Evolutionary conservation across 1,140 invertebrate species (phyloP), one percentile per base, ranked within the genome.

Genomic region (Diprion similis): DNA sequence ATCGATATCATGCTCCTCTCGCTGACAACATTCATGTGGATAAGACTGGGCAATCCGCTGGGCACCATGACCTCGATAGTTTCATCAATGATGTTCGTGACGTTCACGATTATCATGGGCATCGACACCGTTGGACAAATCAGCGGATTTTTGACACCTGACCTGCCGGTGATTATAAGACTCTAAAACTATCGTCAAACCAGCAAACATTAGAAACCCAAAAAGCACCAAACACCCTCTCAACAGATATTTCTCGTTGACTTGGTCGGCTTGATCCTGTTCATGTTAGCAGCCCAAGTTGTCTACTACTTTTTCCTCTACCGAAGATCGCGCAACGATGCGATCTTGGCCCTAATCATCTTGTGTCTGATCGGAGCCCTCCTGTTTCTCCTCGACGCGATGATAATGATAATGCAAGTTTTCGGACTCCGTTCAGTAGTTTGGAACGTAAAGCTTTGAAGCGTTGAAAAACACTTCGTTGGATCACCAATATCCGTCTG

Each of bases 81-180:
- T 17, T 17, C 9, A 17, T 4, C 0, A 13, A 59, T 13, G 11
- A 13, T 59, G n/a, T 59, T 59, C 51, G 51, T 9, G 9, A 59
- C 51, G n/a, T 59, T 59, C 51, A 17, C 51, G 9, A 59, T 59
- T 8, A 17, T 59, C 51, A 59, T 59, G 51, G n/a, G 51, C n/a
- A 59, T 59, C 51, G 51, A 59, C 51, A 59, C 51, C 51, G 9
- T 59, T 59, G 51, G 51, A 15, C 51, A 59, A 59, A 59, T 59
- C n/a, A 8, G 51, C 11, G 51, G 51, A 59, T 59, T 13, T 59
- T 17, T 59, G n/a, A 59, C 51, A 9, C 51, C 51, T 4, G 51
- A 59, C n/a, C n/a, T 59, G 4, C 51, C 51, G 9, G 51, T 59
- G 51, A 59, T 4, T 15, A 59, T 15, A 59, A 59, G n/a, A 59